Evolutionary conservation across 2,797 vertebrate species (phyloP), one percentile per base, ranked within the genome.

Genomic region (Anableps anableps): DNA sequence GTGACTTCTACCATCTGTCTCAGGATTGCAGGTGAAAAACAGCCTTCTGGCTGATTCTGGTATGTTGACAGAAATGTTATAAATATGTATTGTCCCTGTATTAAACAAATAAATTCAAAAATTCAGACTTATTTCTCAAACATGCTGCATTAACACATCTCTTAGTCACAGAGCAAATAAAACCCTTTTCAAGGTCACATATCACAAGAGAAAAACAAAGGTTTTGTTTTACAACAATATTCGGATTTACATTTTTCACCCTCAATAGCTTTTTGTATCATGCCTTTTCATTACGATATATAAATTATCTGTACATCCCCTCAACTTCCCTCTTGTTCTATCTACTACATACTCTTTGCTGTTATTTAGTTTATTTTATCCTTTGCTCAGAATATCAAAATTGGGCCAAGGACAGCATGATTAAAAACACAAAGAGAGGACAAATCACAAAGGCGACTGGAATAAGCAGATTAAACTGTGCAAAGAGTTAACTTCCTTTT

Each of bases 381-480:
- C 43, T 81, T 81, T 79, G 75, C 82, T 77, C 78, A 81, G 77
- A 88, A 80, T 84, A 75, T 79, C 3, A 1, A 34, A 72, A 71
- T 76, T 8, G 19, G 55, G 74, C 86, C 89, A 88, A 91, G 82
- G 86, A 80, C 84, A 23, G 60, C 48, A 62, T 74, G n/a, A 50
- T 77, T 68, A 51, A 80, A 79, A 81, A 58, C 78, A 79, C 55
- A 9, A 29, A 4, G 26, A 80, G 80, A 79, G 85, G 78, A 89
- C 71, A 78, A 83, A 79, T 41, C 11, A 0, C 53, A 0, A 45
- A 51, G 29, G 23, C 66, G 31, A 78, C 78, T 68, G 73, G 72
- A 87, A 88, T 17, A 72, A 88, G 58, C 64, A 60, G 3, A 79
- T 80, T 53, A 79, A 41, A 47, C 43, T 74, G 17, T 72, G 26